Evolutionary conservation across 2,888 invertebrate genomes (phyloP), one percentile per base, ranked within the genome.

Genomic region (Nymphalis polychloros): DNA sequence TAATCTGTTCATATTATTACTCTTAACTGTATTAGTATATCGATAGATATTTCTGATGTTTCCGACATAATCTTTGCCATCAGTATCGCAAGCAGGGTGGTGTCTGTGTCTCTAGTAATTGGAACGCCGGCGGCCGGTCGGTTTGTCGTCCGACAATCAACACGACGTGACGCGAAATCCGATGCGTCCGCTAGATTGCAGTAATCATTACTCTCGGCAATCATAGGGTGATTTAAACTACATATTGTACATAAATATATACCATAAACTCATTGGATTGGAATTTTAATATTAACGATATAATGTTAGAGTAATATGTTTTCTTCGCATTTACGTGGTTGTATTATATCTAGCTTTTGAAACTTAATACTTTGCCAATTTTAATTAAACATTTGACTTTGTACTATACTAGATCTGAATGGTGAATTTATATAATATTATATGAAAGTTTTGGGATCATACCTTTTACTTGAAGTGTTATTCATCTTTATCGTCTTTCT

Each of bases 161-260:
- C 86, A 81, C 85, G 84, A 92, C 92, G 91, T 92, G 92, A 90
- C 86, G 85, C 85, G 91, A 91, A 92, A 90, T 86, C 86, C 84
- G 87, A 91, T 90, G 90, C 89, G 83, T 81, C 80, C 82, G 82
- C 82, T 80, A 79, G 81, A 83, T 84, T 82, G 84, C 78, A 75
- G 79, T 80, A 81, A 85, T 88, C 83, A 87, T 88, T 87, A 84
- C 85, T 83, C 79, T 74, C 70, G 77, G 80, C 83, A 81, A 86
- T 85, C 81, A 84, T 80, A 77, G 76, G 75, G 70, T 73, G 76
- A 77, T 75, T 75, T 76, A 72, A 73, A 72, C 67, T 71, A 61
- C 64, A 62, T 67, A 68, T 68, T 55, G 70, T 62, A 61, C 64
- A 67, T 53, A 59, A 61, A 64, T 61, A 67, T 57, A 46, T n/a